Evolutionary conservation across 2,888 invertebrate genomes (phyloP).

Genomic region (Leptinotarsa rubiginosa): DNA sequence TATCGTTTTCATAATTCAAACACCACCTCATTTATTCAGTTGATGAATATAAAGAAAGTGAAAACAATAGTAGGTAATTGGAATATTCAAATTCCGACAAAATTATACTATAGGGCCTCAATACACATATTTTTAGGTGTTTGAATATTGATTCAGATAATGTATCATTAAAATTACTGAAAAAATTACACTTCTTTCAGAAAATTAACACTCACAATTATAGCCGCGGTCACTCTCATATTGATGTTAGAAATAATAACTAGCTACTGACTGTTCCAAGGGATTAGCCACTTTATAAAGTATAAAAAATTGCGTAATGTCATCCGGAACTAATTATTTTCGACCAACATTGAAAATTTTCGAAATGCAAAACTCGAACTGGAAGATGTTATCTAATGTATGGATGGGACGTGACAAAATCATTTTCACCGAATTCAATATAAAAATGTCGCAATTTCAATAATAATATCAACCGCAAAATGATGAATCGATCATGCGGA

Average conservation of each 20-base stretch:
- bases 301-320: conserved; percentile 36
- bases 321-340: conserved; percentile 39
- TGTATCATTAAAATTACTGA: neutral
- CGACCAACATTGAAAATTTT: conserved; percentile 28
- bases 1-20: too few species aligned
- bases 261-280: conserved; percentile 18
- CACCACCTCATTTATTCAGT: too few species aligned
- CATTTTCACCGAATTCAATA: conserved; percentile 14
- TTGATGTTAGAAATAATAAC: conserved; percentile 28
- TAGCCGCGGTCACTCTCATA: conserved; percentile 30
- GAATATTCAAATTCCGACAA: too few species aligned
- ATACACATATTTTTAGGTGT: too few species aligned
- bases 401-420: conserved; percentile 32
- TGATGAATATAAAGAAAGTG: too few species aligned
- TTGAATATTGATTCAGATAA: too few species aligned
- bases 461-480: conserved; percentile 18
- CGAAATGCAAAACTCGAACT: conserved; percentile 23
- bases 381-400: conserved; percentile 36
- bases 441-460: conserved; percentile 22
- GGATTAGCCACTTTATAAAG: conserved; percentile 30
- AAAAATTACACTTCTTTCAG: neutral
- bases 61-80: too few species aligned
- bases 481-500: neutral
- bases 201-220: conserved; percentile 30
- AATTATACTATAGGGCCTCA: too few species aligned